Evolutionary conservation across 1,140 invertebrate genomes (phyloP).

Genomic region (Brachionus sp.): DNA sequence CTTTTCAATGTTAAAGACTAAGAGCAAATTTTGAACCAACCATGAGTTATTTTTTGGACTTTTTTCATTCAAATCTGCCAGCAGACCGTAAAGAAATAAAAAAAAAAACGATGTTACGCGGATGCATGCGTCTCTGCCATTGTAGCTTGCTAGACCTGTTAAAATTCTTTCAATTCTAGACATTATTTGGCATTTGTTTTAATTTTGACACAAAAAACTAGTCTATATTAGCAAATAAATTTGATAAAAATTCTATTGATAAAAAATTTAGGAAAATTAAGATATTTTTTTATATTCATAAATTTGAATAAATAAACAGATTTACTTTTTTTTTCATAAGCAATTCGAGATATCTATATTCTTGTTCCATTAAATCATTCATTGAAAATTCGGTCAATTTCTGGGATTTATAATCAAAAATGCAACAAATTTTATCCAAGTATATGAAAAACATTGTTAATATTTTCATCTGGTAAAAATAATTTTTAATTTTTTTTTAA

Average conservation of each 20-base stretch:
- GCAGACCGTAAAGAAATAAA: not conserved
- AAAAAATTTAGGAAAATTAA: not conserved
- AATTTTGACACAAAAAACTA: not conserved
- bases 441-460: no score
- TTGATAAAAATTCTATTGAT: not conserved
- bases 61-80: not conserved
- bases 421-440: no score
- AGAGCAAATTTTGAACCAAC: not conserved
- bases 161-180: not conserved
- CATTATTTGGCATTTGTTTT: not conserved
- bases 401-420: no score
- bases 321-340: not conserved
- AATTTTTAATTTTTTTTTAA: no score
- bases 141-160: conserved; percentile 13
- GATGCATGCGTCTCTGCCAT: conserved; percentile 19
- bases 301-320: not conserved
- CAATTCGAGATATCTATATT: no score
- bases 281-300: not conserved
- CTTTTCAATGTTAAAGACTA: not conserved
- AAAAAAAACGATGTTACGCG: conserved; percentile 1
- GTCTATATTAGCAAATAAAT: not conserved
- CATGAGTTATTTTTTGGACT: not conserved
- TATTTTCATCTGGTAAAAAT: no score
- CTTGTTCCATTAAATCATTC: no score
- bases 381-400: no score